Evolutionary conservation across 2,888 invertebrate genomes (phyloP).

Genomic region (Gandaritis pyraliata): DNA sequence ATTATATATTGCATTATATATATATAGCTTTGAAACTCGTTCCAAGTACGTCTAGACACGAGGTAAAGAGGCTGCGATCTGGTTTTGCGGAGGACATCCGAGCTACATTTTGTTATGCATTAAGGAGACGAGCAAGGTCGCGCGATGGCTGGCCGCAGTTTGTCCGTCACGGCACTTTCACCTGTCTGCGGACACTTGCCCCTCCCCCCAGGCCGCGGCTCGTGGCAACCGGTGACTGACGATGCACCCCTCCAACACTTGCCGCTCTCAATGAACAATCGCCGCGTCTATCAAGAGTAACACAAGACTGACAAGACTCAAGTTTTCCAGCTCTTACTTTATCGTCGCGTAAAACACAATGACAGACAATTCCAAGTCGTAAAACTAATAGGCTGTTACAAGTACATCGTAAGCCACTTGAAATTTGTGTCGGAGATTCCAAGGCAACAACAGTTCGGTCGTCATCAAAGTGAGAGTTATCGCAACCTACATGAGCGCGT

Average conservation of each 20-base stretch:
- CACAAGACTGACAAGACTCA: constrained; percentile 30
- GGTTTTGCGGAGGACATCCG: constrained; percentile 44
- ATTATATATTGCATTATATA: no score
- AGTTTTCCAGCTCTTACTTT: constrained; percentile 20
- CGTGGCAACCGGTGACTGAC: constrained; percentile 35
- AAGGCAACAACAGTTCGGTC: constrained; percentile 18
- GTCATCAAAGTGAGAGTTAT: constrained; percentile 25
- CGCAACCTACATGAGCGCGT: constrained; percentile 9
- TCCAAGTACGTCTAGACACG: constrained; percentile 39
- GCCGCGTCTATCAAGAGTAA: no score
- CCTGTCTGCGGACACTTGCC: constrained; percentile 52
- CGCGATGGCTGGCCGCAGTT: constrained; percentile 48
- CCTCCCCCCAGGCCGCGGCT: constrained; percentile 39
- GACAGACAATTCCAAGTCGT: constrained; percentile 17
- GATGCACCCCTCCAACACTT: constrained; percentile 33
- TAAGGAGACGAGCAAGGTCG: constrained; percentile 67
- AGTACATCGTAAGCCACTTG: constrained; percentile 18
- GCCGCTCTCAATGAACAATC: constrained; percentile 24
- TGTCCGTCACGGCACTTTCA: constrained; percentile 67
- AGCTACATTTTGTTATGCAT: constrained; percentile 48
- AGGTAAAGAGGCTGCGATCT: constrained; percentile 19
- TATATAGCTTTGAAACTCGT: constrained; percentile 28
- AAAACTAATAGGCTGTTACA: constrained; percentile 26
- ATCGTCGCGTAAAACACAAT: constrained; percentile 23
- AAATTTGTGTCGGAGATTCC: constrained; percentile 17